phyloP scores from a whole-genome alignment of 2,888 invertebrate species.

The Machimus atricapillus region DNA sequence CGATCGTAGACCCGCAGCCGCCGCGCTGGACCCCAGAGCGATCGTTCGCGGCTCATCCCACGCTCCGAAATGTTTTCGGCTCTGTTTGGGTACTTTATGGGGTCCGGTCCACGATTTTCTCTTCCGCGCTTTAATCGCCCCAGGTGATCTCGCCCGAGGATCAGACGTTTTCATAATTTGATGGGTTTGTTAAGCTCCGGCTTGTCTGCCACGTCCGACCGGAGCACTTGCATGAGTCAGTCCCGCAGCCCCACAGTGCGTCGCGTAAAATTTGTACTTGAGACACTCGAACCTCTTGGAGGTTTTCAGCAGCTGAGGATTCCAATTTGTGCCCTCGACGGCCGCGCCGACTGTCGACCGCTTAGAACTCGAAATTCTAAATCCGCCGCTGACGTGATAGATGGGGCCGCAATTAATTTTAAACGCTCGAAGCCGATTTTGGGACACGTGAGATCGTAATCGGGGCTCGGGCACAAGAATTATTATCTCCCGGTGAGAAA shows the following conservation, averaged over 20 bases:
- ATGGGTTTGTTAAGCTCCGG: constrained; percentile 36
- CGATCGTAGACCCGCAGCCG: constrained; percentile 20
- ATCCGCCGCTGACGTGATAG: constrained; percentile 24
- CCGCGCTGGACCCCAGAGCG: neutral
- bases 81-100: constrained; percentile 35
- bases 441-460: constrained; percentile 11
- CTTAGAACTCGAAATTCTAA: neutral
- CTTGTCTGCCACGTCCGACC: constrained; percentile 21
- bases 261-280: neutral
- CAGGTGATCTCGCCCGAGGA: constrained; percentile 22
- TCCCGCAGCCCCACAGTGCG: neutral
- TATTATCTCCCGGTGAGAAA: constrained; percentile 16
- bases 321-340: neutral
- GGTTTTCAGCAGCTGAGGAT: neutral
- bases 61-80: constrained; percentile 25
- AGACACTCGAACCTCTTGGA: neutral
- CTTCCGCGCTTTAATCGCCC: constrained; percentile 20
- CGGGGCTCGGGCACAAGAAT: neutral
- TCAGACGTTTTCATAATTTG: constrained; percentile 35
- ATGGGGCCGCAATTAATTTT: constrained; percentile 31
- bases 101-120: neutral
- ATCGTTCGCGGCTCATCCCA: constrained; percentile 34
- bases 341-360: neutral
- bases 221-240: neutral
- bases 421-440: neutral